These are phyloP conservation scores for Popillia japonica DNA, from an alignment of 1,140 invertebrate species.

Conservation along the genomic window DNA sequence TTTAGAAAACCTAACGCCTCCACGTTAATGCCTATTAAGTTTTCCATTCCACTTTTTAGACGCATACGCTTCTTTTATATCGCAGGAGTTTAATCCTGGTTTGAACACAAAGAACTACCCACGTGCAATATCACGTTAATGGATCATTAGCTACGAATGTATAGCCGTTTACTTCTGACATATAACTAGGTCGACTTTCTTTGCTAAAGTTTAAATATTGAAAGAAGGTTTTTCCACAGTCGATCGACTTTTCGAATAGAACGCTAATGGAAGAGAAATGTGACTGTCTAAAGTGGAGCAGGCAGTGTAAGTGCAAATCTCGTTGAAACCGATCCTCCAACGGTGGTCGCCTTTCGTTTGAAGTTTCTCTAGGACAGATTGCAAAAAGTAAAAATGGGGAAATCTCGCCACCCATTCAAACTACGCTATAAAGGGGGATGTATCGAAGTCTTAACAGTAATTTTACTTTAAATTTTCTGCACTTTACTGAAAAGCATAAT, in stretches of 20 bases:
- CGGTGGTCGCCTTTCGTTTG: conserved; percentile 15
- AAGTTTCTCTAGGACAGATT: conserved; percentile 25
- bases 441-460: conserved; percentile 1
- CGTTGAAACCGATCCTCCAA: conserved; percentile 38
- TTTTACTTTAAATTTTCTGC: conserved; percentile 8
- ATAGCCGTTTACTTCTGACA: neutral
- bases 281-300: conserved; percentile 37
- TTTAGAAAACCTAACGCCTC: no score
- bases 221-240: conserved; percentile 25
- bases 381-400: conserved; percentile 16
- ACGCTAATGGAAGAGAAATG: conserved; percentile 46
- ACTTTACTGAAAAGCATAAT: neutral
- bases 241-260: conserved; percentile 35
- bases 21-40: no score
- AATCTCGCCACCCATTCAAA: neutral
- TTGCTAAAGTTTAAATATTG: conserved; percentile 21
- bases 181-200: conserved; percentile 20
- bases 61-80: no score
- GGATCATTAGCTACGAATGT: neutral
- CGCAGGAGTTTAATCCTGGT: neutral
- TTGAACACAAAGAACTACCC: neutral
- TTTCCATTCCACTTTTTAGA: no score
- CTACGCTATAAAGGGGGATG: conserved; percentile 17
- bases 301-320: conserved; percentile 15
- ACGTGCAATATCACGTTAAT: conserved; percentile 10